Conservation (phyloP, 2,888 invertebrate species). For the Drosophila ochracea region DNA sequence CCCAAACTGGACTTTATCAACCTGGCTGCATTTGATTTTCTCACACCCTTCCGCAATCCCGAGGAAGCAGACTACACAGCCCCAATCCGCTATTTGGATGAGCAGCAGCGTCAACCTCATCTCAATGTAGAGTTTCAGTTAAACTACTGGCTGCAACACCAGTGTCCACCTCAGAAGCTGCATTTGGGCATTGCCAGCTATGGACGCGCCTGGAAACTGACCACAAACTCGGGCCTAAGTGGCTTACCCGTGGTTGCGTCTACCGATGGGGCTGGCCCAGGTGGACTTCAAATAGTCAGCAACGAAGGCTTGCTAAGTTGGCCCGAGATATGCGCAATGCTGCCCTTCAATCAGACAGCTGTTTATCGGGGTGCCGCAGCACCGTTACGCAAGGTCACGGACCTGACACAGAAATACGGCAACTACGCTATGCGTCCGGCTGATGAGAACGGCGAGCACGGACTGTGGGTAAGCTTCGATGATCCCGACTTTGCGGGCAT, state of each 20-base stretch:
- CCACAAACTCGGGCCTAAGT: slow-evolving; percentile 89
- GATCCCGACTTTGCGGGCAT: slow-evolving; percentile 93
- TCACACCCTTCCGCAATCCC: slow-evolving; percentile 90
- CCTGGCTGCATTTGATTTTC: slow-evolving; percentile 92
- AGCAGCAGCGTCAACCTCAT: slow-evolving; percentile 87
- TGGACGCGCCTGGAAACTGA: slow-evolving; percentile 92
- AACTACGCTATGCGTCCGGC: slow-evolving; percentile 91
- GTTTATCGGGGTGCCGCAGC: slow-evolving; percentile 87
- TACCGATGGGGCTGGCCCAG: slow-evolving; percentile 89
- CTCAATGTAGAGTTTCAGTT: slow-evolving; percentile 90
- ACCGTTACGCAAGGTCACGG: slow-evolving; percentile 90
- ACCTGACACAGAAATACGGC: slow-evolving; percentile 92
- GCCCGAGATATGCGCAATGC: slow-evolving; percentile 91
- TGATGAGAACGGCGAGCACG: slow-evolving; percentile 88
- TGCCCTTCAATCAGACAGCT: slow-evolving; percentile 88
- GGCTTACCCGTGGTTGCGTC: slow-evolving; percentile 90
- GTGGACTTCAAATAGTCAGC: slow-evolving; percentile 89
- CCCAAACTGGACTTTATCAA: slow-evolving; percentile 92
- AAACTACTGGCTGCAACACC: slow-evolving; percentile 87
- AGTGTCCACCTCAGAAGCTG: slow-evolving; percentile 89
- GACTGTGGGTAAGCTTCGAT: slow-evolving; percentile 93
- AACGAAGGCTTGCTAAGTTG: slow-evolving; percentile 90
- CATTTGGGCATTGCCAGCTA: slow-evolving; percentile 90
- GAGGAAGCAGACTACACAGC: slow-evolving; percentile 92
- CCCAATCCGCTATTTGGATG: slow-evolving; percentile 90